phyloP scores from a whole-genome alignment of 2,113 vertebrate species.

The Rhizomys pruinosus region DNA sequence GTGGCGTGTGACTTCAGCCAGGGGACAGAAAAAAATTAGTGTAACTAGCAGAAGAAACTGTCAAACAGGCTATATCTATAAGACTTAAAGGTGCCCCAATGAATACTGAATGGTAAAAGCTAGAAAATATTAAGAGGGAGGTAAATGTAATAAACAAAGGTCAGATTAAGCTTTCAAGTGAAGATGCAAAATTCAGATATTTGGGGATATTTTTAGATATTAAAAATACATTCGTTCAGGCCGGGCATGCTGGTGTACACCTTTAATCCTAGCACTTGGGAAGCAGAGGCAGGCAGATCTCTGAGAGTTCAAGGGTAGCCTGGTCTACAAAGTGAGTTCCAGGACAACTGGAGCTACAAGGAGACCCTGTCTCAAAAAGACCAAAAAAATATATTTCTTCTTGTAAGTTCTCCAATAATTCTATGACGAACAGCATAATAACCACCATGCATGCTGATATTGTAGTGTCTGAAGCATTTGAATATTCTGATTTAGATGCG shows the following conservation, averaged over 20 bases:
- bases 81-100: neutral
- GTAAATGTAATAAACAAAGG: neutral
- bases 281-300: too few relatives aligned
- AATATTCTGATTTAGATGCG: neutral
- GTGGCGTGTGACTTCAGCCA: neutral
- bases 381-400: neutral
- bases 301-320: too few relatives aligned
- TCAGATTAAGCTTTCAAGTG: neutral
- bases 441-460: accelerated
- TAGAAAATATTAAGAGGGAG: neutral
- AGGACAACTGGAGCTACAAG: too few relatives aligned
- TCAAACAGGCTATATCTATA: neutral
- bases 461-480: neutral
- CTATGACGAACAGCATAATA: neutral
- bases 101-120: neutral
- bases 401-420: neutral
- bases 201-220: neutral
- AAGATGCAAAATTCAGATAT: neutral
- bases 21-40: neutral
- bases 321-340: too few relatives aligned
- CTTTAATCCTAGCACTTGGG: too few relatives aligned
- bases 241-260: too few relatives aligned
- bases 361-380: too few relatives aligned
- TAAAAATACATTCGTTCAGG: neutral
- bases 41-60: neutral